Evolutionary conservation across 2,888 invertebrate genomes (phyloP).

Genomic region (Keiferia lycopersicella): DNA sequence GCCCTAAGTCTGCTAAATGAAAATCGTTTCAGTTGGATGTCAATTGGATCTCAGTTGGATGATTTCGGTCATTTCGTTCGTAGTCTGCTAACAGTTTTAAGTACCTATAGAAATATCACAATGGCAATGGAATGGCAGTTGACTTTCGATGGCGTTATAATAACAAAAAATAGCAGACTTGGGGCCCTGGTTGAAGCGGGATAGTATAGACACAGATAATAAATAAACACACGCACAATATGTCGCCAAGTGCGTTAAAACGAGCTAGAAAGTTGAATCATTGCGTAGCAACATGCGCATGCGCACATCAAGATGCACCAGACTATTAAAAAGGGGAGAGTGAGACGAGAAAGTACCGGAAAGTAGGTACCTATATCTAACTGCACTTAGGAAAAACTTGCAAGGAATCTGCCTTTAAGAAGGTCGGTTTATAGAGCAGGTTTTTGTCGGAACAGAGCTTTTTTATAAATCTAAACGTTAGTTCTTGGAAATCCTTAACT

Average conservation of each 20-base stretch:
- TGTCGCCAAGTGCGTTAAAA: slow-evolving; percentile 29
- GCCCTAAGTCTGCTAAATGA: too few species aligned
- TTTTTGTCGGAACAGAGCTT: not conserved
- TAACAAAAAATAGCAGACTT: too few species aligned
- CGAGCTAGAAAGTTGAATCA: slow-evolving; percentile 39
- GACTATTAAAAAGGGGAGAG: slow-evolving; percentile 31
- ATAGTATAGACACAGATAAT: too few species aligned
- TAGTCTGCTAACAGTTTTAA: too few species aligned
- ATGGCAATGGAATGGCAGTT: too few species aligned
- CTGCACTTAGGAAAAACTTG: slow-evolving; percentile 10
- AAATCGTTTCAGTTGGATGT: too few species aligned
- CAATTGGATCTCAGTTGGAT: too few species aligned
- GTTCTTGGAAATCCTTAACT: slow-evolving; percentile 1
- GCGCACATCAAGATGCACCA: slow-evolving; percentile 31
- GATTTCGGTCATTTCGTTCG: too few species aligned
- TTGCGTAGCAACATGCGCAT: slow-evolving; percentile 33
- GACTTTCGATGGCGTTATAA: too few species aligned
- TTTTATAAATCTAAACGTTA: slow-evolving; percentile 7
- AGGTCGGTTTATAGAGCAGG: not conserved
- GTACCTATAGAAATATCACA: too few species aligned
- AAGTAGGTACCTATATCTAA: slow-evolving; percentile 14
- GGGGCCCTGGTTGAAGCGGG: too few species aligned
- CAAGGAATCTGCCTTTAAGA: not conserved
- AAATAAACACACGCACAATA: not conserved
- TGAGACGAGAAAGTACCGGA: slow-evolving; percentile 22